Percentiles rank a stretch among this genome's conserved stretches.
Evolutionary conservation across 2,888 invertebrate species (phyloP).

Genomic region (Rhamnusium bicolor): DNA sequence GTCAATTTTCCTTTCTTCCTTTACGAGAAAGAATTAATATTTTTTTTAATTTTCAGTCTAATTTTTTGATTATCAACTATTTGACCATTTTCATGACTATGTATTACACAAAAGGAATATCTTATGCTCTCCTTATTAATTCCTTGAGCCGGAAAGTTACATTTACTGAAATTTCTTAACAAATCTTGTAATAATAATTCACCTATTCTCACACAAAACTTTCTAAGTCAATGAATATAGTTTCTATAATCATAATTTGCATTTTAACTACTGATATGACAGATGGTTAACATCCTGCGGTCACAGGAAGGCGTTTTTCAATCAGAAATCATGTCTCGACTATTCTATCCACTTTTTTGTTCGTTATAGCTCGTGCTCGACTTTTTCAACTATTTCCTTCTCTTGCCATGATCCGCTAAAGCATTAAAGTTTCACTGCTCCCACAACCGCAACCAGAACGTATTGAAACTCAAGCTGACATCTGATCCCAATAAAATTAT

Average conservation of each 20-base stretch:
- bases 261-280: neutral
- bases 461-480: neutral
- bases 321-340: constrained; percentile 2
- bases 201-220: neutral
- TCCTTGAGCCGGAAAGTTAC: too few relatives aligned
- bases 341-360: constrained; percentile 10
- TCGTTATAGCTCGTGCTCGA: constrained; percentile 17
- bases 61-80: too few relatives aligned
- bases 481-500: neutral
- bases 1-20: too few relatives aligned
- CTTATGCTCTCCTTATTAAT: too few relatives aligned
- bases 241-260: constrained; percentile 8
- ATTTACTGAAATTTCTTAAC: too few relatives aligned
- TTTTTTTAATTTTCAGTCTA: too few relatives aligned
- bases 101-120: too few relatives aligned
- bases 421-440: constrained; percentile 16
- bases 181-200: neutral
- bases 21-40: too few relatives aligned
- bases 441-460: constrained; percentile 12
- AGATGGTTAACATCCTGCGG: constrained; percentile 24
- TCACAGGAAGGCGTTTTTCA: constrained; percentile 19
- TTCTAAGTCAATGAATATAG: constrained; percentile 4
- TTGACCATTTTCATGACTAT: too few relatives aligned
- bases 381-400: constrained; percentile 17
- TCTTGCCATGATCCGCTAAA: neutral